phyloP scores from a whole-genome alignment of 2,113 vertebrate genomes.

The Vulpes ferrilata region DNA sequence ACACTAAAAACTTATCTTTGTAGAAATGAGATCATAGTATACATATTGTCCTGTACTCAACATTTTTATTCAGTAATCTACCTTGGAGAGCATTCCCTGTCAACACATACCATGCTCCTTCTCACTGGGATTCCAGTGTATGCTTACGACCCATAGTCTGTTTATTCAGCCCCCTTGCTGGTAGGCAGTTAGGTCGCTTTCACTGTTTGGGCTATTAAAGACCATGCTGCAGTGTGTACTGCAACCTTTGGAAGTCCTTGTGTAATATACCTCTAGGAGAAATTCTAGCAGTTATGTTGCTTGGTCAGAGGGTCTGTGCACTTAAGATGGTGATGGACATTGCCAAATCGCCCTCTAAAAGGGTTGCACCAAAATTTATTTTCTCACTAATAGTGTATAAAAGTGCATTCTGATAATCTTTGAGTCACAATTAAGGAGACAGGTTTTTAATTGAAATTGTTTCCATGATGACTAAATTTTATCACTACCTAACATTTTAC shows the following conservation, averaged over 20 bases:
- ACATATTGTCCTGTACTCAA: not conserved
- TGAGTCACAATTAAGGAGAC: not conserved
- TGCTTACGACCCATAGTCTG: not conserved
- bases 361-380: not conserved
- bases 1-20: not conserved
- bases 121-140: accelerated
- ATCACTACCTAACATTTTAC: not conserved
- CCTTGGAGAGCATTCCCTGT: not conserved
- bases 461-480: not conserved
- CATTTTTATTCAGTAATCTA: not conserved
- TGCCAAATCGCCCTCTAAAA: not conserved
- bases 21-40: not conserved
- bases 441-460: constrained; percentile 37
- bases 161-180: not conserved
- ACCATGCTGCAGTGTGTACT: accelerated
- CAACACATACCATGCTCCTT: not conserved
- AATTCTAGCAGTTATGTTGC: not conserved
- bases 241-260: not conserved
- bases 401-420: not conserved
- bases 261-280: not conserved
- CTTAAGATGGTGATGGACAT: not conserved
- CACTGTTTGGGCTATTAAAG: not conserved
- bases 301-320: not conserved
- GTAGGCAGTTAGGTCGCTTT: not conserved
- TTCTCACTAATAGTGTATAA: not conserved